phyloP scores from a whole-genome alignment of 2,797 vertebrate species.

The Orientallactaga sibirica region DNA sequence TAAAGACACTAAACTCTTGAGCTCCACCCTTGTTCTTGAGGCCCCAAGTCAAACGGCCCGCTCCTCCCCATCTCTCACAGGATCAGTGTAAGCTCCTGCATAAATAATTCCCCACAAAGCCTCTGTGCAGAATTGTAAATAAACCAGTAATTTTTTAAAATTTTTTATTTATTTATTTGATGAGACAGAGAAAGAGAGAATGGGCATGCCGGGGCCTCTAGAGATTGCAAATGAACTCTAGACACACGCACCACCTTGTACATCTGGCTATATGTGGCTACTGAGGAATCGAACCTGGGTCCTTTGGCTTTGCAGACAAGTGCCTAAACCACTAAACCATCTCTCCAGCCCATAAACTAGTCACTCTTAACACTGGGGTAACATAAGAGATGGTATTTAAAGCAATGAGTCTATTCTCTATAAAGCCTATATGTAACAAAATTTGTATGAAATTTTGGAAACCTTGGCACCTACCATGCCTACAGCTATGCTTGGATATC shows the following conservation, averaged over 20 bases:
- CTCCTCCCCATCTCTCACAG: not conserved
- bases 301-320: no score
- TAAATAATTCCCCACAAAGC: not conserved
- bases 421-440: not conserved
- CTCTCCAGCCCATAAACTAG: no score
- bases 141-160: not conserved
- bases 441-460: slow-evolving; percentile 32
- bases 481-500: not conserved
- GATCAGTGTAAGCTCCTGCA: not conserved
- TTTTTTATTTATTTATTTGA: no score
- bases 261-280: no score
- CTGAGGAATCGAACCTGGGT: no score
- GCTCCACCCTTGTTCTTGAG: not conserved
- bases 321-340: no score
- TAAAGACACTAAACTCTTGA: slow-evolving; percentile 6
- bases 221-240: no score
- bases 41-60: not conserved
- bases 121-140: not conserved
- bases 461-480: not conserved
- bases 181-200: no score
- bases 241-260: no score
- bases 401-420: not conserved
- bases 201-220: no score
- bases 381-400: not conserved
- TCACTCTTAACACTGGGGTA: not conserved